Evolutionary conservation across 1,140 invertebrate species (phyloP).

Genomic region (Sycophila sp.): DNA sequence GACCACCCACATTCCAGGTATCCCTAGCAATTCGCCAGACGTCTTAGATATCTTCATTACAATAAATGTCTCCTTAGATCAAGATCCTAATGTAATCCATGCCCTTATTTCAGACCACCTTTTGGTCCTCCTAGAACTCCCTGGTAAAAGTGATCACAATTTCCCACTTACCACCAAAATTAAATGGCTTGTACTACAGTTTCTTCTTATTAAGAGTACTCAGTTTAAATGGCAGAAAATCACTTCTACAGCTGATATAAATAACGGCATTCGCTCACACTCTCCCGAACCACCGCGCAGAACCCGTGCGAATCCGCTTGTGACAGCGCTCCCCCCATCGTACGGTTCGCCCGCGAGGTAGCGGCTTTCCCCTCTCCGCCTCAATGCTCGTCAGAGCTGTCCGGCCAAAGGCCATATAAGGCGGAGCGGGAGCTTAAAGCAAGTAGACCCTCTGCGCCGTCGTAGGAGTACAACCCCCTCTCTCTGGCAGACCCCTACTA

Average conservation of each 20-base stretch:
- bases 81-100: not conserved
- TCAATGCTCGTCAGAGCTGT: too few species aligned
- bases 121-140: constrained; percentile 5
- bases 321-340: too few species aligned
- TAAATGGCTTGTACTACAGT: constrained; percentile 12
- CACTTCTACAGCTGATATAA: not conserved
- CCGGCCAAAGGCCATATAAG: too few species aligned
- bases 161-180: not conserved
- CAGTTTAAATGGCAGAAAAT: not conserved
- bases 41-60: constrained; percentile 10
- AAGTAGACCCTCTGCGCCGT: too few species aligned
- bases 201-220: not conserved
- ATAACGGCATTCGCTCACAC: not conserved
- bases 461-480: too few species aligned
- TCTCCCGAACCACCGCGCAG: too few species aligned
- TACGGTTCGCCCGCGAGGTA: too few species aligned
- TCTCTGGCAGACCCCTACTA: too few species aligned
- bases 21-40: not conserved
- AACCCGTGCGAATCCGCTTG: too few species aligned
- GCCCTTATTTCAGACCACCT: constrained; percentile 15
- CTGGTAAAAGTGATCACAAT: not conserved
- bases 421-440: too few species aligned
- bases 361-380: too few species aligned
- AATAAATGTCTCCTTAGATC: not conserved
- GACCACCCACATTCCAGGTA: not conserved